Percentiles rank a stretch among this genome's conserved stretches.
These are phyloP conservation scores for Styela plicata DNA, from an alignment of 23 tunicate genomes.

Conservation along the genomic window DNA sequence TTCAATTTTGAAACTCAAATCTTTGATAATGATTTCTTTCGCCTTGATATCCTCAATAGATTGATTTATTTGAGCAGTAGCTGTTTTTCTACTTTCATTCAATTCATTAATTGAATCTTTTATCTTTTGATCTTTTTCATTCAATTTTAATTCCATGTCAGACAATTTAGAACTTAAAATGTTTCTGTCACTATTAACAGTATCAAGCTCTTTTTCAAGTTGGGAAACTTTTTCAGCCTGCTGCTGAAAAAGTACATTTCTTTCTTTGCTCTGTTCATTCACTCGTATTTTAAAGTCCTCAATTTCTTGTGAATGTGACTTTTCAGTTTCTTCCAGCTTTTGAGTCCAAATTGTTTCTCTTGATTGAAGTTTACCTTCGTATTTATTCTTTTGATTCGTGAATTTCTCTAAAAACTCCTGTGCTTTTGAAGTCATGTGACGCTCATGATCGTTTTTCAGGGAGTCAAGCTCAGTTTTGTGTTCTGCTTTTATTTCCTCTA, in stretches of 20 bases:
- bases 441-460: slow-evolving; percentile 38
- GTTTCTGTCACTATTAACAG: not conserved
- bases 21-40: slow-evolving; percentile 5
- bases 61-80: not conserved
- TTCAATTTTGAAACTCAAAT: not conserved
- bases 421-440: slow-evolving; percentile 8
- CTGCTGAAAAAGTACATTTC: slow-evolving; percentile 55
- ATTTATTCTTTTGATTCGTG: slow-evolving; percentile 19
- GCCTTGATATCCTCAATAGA: not conserved
- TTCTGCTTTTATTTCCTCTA: slow-evolving; percentile 27
- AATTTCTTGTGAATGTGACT: not conserved
- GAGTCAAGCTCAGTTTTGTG: slow-evolving; percentile 41
- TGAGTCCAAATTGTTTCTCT: not conserved
- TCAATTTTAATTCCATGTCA: not conserved
- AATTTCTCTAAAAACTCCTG: slow-evolving; percentile 19
- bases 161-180: not conserved
- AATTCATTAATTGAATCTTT: not conserved
- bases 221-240: slow-evolving; percentile 53
- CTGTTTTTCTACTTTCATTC: not conserved
- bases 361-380: not conserved
- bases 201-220: slow-evolving; percentile 47
- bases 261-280: slow-evolving; percentile 28
- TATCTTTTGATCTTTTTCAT: not conserved
- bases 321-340: slow-evolving; percentile 9
- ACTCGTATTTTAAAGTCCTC: not conserved